Evolutionary conservation across 2,113 vertebrate genomes (phyloP).

Genomic region (Guaruba guarouba): DNA sequence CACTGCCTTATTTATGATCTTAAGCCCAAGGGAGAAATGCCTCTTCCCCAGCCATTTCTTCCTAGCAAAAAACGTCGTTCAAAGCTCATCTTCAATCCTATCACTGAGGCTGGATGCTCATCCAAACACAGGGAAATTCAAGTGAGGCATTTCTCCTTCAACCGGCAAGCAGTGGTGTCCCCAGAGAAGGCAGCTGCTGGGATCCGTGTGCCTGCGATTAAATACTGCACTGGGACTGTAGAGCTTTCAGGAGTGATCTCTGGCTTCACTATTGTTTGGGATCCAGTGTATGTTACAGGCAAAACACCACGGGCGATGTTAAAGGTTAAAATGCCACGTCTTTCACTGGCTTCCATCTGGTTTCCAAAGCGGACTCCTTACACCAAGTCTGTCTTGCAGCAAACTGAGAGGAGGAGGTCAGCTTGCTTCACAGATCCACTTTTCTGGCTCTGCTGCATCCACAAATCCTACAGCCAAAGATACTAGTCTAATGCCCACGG

Average conservation of each 20-base stretch:
- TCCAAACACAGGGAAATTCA: background rate
- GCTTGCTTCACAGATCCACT: background rate
- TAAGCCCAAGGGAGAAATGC: slow-evolving; percentile 42
- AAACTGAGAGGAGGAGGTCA: background rate
- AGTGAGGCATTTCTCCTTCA: slow-evolving; percentile 6
- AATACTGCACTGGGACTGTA: background rate
- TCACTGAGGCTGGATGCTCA: background rate
- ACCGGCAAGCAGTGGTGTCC: background rate
- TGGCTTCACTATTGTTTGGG: background rate
- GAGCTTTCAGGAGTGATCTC: background rate
- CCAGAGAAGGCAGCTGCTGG: background rate
- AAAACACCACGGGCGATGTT: background rate
- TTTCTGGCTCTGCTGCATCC: background rate
- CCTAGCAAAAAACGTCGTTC: slow-evolving; percentile 25
- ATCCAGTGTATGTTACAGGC: background rate
- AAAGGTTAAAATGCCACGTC: background rate
- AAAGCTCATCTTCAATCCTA: slow-evolving; percentile 34
- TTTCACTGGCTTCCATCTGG: background rate
- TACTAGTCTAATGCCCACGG: background rate
- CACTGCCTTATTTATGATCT: slow-evolving; percentile 50
- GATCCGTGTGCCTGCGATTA: background rate
- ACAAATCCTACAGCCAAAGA: background rate
- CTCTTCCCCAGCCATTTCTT: slow-evolving; percentile 23
- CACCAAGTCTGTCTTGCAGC: background rate
- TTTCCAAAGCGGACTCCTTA: background rate